Conservation (phyloP, 2,797 vertebrate species). For the Enteromius viviparus region DNA sequence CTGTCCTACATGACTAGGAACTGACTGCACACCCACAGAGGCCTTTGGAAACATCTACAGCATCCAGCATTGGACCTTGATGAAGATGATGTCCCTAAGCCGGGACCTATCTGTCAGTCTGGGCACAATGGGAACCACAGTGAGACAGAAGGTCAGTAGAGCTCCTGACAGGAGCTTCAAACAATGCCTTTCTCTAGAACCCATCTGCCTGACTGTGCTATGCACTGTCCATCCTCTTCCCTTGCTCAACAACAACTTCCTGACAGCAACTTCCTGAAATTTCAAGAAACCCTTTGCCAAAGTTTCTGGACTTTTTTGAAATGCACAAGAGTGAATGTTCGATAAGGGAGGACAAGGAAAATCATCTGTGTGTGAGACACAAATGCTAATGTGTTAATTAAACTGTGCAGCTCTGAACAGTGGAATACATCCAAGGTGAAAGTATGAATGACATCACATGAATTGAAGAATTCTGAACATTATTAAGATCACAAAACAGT, state of each 20-base stretch:
- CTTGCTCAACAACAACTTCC: conserved; percentile 18
- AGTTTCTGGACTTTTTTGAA: conserved; percentile 41
- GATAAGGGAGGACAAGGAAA: not conserved
- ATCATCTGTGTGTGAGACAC: not conserved
- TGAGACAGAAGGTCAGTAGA: conserved; percentile 45
- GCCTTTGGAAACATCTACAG: conserved; percentile 32
- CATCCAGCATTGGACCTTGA: conserved; percentile 17
- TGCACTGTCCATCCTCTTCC: conserved; percentile 20
- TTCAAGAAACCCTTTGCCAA: conserved; percentile 21
- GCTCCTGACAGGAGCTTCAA: conserved; percentile 41
- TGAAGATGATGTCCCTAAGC: conserved; percentile 19
- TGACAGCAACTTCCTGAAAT: conserved; percentile 36
- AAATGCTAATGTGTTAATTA: conserved; percentile 10
- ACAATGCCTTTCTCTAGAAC: conserved; percentile 30
- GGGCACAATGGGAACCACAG: conserved; percentile 22
- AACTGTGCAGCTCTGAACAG: not conserved
- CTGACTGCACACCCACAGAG: conserved; percentile 20
- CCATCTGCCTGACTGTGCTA: conserved; percentile 1
- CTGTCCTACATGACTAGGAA: conserved; percentile 22
- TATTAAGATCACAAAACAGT: not conserved
- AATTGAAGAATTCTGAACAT: not conserved
- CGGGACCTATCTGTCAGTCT: conserved; percentile 35
- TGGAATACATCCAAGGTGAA: not conserved
- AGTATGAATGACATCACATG: not conserved
- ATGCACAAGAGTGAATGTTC: conserved; percentile 17